phyloP scores from a whole-genome alignment of 2,113 vertebrate species.

The Panthera leo region DNA sequence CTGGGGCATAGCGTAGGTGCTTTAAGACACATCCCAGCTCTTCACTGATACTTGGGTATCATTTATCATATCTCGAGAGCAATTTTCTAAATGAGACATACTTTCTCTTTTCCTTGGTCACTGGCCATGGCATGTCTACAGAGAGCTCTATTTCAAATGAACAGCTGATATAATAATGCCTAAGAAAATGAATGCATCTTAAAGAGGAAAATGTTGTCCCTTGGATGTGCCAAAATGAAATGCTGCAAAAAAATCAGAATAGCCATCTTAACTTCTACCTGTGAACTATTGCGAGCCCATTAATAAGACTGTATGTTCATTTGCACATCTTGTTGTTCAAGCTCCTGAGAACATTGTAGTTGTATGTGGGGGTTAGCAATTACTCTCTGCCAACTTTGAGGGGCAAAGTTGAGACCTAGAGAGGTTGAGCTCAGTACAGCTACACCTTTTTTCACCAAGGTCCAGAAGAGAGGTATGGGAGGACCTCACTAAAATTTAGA shows the following conservation, averaged over 20 bases:
- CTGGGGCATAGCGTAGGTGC: background rate
- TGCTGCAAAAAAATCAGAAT: background rate
- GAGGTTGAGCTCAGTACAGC: background rate
- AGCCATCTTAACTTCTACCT: background rate
- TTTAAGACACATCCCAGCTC: constrained; percentile 1
- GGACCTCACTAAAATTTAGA: background rate
- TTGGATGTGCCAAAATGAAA: constrained; percentile 11
- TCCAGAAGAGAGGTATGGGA: background rate
- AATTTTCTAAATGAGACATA: constrained; percentile 41
- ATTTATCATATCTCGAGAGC: background rate
- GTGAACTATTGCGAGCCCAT: background rate
- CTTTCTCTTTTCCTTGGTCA: background rate
- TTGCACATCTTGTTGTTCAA: constrained; percentile 5
- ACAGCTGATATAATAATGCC: background rate
- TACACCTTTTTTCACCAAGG: background rate
- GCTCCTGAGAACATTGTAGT: background rate
- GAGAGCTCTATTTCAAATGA: constrained; percentile 7
- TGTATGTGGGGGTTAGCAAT: background rate
- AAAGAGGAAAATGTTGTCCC: background rate
- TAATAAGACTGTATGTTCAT: background rate
- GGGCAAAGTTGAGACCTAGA: background rate
- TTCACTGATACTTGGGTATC: background rate
- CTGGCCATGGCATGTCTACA: background rate
- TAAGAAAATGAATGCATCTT: background rate
- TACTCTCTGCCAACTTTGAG: background rate